Conservation (phyloP, 2,797 vertebrate species). For the Eulemur coronatus region DNA sequence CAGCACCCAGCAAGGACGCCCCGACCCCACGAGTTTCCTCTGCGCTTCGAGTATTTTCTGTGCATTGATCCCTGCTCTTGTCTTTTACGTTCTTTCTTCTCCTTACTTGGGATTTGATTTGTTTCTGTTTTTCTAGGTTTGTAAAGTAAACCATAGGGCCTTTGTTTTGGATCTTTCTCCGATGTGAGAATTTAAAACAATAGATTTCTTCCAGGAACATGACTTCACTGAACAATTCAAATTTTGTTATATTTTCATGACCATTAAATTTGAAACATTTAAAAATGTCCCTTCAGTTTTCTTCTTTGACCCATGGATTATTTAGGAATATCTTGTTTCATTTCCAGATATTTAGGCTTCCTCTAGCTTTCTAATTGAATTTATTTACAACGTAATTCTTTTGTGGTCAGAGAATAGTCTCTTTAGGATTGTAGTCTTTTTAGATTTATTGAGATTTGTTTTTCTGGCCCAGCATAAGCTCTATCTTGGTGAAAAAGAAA, state of each 20-base stretch:
- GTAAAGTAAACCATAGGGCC: not conserved
- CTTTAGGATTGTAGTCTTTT: not conserved
- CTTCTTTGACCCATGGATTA: no score
- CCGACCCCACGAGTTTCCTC: no score
- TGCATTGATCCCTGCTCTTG: not conserved
- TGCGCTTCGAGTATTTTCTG: accelerated
- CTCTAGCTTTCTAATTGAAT: not conserved
- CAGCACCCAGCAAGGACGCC: no score
- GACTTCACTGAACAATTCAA: not conserved
- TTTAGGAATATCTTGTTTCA: not conserved
- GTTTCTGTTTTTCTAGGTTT: not conserved
- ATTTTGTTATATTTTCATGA: not conserved
- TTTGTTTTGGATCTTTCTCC: not conserved
- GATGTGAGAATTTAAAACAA: not conserved
- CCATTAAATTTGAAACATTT: not conserved
- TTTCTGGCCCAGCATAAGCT: not conserved
- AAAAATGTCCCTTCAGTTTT: not conserved
- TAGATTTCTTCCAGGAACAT: not conserved
- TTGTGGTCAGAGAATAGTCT: not conserved
- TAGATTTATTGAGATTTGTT: not conserved
- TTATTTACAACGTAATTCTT: not conserved
- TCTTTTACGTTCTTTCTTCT: not conserved
- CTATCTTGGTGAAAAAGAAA: not conserved
- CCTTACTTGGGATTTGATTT: no score
- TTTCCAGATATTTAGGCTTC: not conserved